A percentile compares a stretch with the other conserved stretches of the same genome.
Evolutionary conservation across 2,113 vertebrate genomes (phyloP).

Genomic region (Arothron firmamentum): DNA sequence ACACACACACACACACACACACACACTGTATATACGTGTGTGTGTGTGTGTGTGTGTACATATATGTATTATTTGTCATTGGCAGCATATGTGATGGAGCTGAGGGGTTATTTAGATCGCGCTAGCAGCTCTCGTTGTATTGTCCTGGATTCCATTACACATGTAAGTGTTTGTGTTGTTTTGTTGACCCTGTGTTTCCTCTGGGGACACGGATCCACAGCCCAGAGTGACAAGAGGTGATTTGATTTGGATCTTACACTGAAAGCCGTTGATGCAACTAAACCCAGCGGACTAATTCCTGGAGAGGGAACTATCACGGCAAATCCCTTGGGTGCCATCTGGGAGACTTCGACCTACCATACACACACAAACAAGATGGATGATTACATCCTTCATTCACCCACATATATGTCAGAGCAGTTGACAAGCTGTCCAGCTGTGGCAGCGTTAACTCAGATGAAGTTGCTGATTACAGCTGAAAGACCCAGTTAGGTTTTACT

Average conservation of each 20-base stretch:
- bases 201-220: conserved; percentile 3
- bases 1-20: no score
- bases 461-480: conserved; percentile 58
- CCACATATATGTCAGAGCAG: conserved; percentile 61
- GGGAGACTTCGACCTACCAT: conserved; percentile 49
- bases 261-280: conserved; percentile 59
- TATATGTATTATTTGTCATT: not conserved
- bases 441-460: conserved; percentile 43
- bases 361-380: conserved; percentile 18
- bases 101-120: not conserved
- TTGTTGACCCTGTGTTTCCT: conserved; percentile 4
- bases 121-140: not conserved
- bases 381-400: conserved; percentile 64
- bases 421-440: conserved; percentile 68
- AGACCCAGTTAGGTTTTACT: conserved; percentile 45
- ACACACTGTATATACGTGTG: not conserved
- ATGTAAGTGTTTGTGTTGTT: not conserved
- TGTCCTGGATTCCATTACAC: not conserved
- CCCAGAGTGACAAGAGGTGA: conserved; percentile 46
- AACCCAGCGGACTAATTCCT: conserved; percentile 70
- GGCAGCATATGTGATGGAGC: not conserved
- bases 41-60: no score
- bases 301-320: conserved; percentile 60
- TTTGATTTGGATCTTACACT: conserved; percentile 58
- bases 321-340: conserved; percentile 70